phyloP scores from a whole-genome alignment of 53 echinoderm and acorn worm genomes.

The Holothuria leucospilota region DNA sequence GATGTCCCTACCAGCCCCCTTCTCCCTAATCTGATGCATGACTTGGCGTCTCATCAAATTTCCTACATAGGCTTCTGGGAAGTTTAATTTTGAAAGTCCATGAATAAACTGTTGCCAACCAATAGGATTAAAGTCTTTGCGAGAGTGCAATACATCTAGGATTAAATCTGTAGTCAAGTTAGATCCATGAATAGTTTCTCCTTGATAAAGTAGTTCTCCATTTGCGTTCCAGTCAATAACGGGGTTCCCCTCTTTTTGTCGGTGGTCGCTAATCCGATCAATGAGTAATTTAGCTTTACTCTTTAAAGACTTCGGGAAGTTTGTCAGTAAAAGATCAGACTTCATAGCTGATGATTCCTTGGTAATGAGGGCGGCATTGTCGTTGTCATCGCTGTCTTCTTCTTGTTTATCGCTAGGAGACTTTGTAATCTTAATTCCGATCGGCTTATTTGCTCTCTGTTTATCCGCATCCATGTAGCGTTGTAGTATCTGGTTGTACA shows the following conservation, averaged over 20 bases:
- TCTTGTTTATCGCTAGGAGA: too few relatives aligned
- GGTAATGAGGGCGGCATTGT: too few relatives aligned
- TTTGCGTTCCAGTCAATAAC: constrained; percentile 38
- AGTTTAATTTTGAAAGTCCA: constrained; percentile 12
- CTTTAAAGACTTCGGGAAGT: too few relatives aligned
- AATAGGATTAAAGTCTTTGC: constrained; percentile 55
- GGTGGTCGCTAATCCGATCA: constrained; percentile 11
- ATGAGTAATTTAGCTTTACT: too few relatives aligned
- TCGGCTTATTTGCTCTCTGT: too few relatives aligned
- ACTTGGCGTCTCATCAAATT: constrained; percentile 39
- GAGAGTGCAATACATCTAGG: constrained; percentile 24
- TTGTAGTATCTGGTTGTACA: too few relatives aligned
- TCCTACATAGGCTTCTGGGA: not conserved
- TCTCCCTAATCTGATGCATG: not conserved
- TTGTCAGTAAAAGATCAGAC: too few relatives aligned
- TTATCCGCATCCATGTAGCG: too few relatives aligned
- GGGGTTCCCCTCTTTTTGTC: not conserved
- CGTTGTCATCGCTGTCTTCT: too few relatives aligned
- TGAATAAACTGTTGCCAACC: constrained; percentile 66
- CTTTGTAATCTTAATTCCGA: too few relatives aligned
- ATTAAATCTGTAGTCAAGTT: constrained; percentile 61
- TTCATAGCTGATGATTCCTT: too few relatives aligned
- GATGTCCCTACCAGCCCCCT: constrained; percentile 20
- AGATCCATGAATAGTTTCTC: constrained; percentile 36
- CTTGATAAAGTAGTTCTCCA: constrained; percentile 52